phyloP scores from a whole-genome alignment of 2,113 vertebrate species.

The Rhinogobius similis region DNA sequence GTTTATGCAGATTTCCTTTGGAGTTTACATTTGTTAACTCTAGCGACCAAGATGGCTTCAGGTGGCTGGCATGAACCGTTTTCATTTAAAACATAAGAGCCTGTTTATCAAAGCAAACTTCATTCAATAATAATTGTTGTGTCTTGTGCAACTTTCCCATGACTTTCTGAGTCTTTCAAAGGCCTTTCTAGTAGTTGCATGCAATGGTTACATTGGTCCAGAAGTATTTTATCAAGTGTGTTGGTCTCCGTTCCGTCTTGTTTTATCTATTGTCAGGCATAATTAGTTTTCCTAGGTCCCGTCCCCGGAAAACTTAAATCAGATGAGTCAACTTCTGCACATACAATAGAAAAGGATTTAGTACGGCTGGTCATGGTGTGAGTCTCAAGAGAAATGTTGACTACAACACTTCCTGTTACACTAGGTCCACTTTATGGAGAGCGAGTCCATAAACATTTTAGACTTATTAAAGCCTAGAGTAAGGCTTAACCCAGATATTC shows the following conservation, averaged over 20 bases:
- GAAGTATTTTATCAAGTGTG: not conserved
- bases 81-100: too few species aligned
- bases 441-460: not conserved
- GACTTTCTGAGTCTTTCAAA: not conserved
- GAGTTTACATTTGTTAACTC: too few species aligned
- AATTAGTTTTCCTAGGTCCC: not conserved
- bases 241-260: not conserved
- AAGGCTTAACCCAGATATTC: slow-evolving; percentile 18
- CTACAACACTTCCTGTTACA: not conserved
- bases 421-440: not conserved
- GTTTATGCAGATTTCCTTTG: too few species aligned
- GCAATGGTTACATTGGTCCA: not conserved
- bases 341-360: not conserved
- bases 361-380: not conserved
- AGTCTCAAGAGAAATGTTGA: not conserved
- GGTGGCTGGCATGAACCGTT: too few species aligned
- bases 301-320: not conserved
- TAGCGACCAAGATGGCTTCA: too few species aligned
- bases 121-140: not conserved
- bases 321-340: not conserved
- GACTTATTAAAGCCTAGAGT: not conserved
- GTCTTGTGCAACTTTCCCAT: not conserved
- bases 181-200: not conserved
- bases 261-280: not conserved
- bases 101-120: not conserved